Percentiles rank a stretch among this genome's conserved stretches.
Evolutionary conservation across 2,888 invertebrate species (phyloP).

Genomic region (Stenurella melanura): DNA sequence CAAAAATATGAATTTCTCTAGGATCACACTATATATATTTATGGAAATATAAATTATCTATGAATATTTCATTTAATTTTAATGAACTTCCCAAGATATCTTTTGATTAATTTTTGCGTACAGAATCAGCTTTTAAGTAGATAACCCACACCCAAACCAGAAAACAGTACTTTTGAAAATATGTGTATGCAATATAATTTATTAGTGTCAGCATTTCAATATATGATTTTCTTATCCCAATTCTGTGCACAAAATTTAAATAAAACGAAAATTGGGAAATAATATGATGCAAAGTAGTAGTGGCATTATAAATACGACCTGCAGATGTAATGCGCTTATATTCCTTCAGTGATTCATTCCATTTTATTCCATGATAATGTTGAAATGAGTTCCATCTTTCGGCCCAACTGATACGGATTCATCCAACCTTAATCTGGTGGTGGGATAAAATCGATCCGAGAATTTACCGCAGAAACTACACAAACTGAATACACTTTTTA

Average conservation of each 20-base stretch:
- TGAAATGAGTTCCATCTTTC: conserved; percentile 58
- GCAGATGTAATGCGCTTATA: conserved; percentile 54
- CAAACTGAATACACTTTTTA: conserved; percentile 50
- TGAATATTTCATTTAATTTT: no score
- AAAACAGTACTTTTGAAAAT: no score
- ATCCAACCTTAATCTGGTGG: conserved; percentile 55
- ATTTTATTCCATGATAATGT: conserved; percentile 57
- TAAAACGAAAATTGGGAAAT: conserved; percentile 4
- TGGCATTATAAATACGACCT: conserved; percentile 43
- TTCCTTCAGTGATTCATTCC: conserved; percentile 53
- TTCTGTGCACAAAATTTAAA: not conserved
- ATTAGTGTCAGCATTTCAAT: no score
- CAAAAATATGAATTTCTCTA: no score
- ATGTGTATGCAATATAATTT: no score
- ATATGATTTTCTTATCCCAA: not conserved
- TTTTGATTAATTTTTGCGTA: no score
- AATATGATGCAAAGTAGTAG: conserved; percentile 37
- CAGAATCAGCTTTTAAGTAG: no score
- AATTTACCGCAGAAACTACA: conserved; percentile 55
- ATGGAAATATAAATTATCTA: no score
- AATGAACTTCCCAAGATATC: no score
- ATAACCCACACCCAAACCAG: no score
- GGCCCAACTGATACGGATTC: conserved; percentile 57
- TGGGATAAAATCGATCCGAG: conserved; percentile 57
- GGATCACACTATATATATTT: no score